Conservation (phyloP, 2,797 vertebrate genomes). For the Pseudocheirus occidentalis region DNA sequence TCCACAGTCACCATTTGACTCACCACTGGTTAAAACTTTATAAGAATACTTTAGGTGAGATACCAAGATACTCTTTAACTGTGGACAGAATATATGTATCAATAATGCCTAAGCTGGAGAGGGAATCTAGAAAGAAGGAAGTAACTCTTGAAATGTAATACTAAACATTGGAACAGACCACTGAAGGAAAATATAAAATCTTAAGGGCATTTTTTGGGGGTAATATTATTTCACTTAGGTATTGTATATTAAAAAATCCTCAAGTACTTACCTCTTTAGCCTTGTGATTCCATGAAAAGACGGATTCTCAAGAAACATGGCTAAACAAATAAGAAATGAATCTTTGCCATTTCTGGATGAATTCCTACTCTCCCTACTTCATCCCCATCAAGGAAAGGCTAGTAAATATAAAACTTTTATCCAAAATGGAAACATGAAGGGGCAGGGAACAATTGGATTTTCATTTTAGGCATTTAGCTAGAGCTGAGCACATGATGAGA, state of each 20-base stretch:
- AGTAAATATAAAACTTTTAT: conserved; percentile 74
- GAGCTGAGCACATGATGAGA: conserved; percentile 77
- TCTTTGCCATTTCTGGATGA: conserved; percentile 22
- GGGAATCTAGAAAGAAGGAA: conserved; percentile 38
- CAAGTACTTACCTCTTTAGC: conserved; percentile 35
- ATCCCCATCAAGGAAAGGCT: conserved; percentile 36
- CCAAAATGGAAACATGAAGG: conserved; percentile 50
- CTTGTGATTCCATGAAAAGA: conserved; percentile 53
- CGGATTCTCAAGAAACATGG: conserved; percentile 58
- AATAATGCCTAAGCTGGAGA: background rate
- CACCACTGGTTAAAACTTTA: background rate
- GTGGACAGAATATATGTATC: conserved; percentile 16
- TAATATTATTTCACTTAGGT: conserved; percentile 46
- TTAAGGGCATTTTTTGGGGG: conserved; percentile 32
- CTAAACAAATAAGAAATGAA: conserved; percentile 59
- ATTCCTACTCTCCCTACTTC: conserved; percentile 39
- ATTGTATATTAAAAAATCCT: conserved; percentile 51
- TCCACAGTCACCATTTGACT: conserved; percentile 4
- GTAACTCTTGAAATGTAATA: background rate
- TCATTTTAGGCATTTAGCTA: conserved; percentile 72
- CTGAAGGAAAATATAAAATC: background rate
- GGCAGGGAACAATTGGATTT: conserved; percentile 64
- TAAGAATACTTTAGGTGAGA: background rate
- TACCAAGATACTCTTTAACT: conserved; percentile 6
- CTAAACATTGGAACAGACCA: background rate